phyloP scores from a whole-genome alignment of 2,797 vertebrate genomes.

The Hybognathus amarus region DNA sequence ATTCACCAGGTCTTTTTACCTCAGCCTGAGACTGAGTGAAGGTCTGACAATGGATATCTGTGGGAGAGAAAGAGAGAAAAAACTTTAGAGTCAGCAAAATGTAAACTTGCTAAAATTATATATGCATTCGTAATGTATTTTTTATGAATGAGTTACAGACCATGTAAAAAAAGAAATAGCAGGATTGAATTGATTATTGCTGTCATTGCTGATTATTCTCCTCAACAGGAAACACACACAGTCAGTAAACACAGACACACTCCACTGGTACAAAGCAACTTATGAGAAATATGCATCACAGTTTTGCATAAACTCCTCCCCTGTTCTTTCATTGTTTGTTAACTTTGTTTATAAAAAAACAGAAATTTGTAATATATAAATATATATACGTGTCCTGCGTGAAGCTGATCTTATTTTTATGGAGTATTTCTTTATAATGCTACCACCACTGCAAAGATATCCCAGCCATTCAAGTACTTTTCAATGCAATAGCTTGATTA shows the following conservation, averaged over 20 bases:
- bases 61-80: background rate
- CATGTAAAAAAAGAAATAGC: background rate
- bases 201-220: background rate
- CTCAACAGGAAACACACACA: background rate
- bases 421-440: too few relatives aligned
- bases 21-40: conserved; percentile 24
- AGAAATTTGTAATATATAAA: background rate
- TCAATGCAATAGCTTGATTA: too few relatives aligned
- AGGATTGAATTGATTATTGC: background rate
- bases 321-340: background rate
- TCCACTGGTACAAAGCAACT: too few relatives aligned
- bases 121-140: background rate
- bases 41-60: conserved; percentile 5
- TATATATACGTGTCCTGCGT: too few relatives aligned
- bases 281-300: background rate
- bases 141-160: background rate
- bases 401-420: too few relatives aligned
- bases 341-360: background rate
- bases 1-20: conserved; percentile 21
- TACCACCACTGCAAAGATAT: too few relatives aligned
- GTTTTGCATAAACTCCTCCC: background rate
- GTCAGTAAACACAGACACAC: background rate
- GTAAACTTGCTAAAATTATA: background rate
- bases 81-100: too few relatives aligned
- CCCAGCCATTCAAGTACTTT: too few relatives aligned